These are phyloP conservation scores for Hypotaenidia okinawae DNA, from an alignment of 2,797 vertebrate species.

Conservation along the genomic window DNA sequence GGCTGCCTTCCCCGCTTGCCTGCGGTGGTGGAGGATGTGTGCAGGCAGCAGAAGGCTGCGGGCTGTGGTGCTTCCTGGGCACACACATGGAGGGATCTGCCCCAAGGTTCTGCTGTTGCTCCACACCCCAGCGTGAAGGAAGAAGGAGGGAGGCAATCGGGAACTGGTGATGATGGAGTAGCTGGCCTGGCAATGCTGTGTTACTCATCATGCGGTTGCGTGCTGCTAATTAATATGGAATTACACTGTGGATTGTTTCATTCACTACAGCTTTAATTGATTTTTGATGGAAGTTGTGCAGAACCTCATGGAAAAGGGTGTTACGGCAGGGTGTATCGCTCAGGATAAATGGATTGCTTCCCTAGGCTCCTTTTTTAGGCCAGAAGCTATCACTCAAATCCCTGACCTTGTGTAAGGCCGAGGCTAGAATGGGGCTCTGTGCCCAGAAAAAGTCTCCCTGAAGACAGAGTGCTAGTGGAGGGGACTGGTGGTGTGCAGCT, in stretches of 20 bases:
- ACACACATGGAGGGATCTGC: background rate
- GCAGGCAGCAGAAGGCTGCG: background rate
- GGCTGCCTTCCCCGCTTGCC: background rate
- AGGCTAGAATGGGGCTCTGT: background rate
- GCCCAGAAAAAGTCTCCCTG: background rate
- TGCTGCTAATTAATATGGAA: constrained; percentile 10
- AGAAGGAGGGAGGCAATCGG: background rate
- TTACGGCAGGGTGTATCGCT: background rate
- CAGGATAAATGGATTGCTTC: background rate
- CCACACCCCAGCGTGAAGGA: background rate
- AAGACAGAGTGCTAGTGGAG: background rate
- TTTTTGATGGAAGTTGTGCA: background rate
- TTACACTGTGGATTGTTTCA: background rate
- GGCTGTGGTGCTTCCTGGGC: background rate
- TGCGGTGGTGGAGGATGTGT: accelerated
- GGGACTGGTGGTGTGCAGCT: background rate
- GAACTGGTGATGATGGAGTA: background rate
- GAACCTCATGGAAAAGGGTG: background rate
- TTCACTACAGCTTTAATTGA: background rate
- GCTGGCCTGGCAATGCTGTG: accelerated
- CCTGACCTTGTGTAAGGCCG: background rate
- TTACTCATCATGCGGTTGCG: background rate
- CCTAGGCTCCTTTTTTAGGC: background rate
- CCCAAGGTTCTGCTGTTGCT: background rate
- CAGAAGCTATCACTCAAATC: background rate